Percentiles rank a stretch among this genome's conserved stretches.
phyloP scores from a whole-genome alignment of 2,113 vertebrate species.

The Picathartes gymnocephalus region DNA sequence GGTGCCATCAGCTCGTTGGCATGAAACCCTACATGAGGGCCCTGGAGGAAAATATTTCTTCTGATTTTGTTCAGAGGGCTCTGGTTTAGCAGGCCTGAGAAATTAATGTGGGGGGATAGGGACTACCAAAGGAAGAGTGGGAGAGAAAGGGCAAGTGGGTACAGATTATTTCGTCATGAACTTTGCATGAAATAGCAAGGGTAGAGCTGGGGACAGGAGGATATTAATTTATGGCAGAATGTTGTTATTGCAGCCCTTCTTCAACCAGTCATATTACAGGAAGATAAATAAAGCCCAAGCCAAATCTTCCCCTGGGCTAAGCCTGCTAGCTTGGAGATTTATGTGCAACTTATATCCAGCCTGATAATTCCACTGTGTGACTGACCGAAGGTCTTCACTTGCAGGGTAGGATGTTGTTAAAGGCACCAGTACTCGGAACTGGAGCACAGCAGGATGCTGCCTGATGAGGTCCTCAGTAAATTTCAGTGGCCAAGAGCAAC shows the following conservation, averaged over 20 bases:
- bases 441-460: background rate
- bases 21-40: background rate
- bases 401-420: conserved; percentile 33
- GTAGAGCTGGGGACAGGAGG: background rate
- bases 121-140: background rate
- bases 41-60: background rate
- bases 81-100: background rate
- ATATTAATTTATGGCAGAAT: background rate
- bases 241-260: conserved; percentile 41
- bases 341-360: conserved; percentile 13
- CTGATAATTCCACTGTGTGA: background rate
- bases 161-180: background rate
- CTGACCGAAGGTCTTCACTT: conserved; percentile 22
- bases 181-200: background rate
- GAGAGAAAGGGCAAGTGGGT: background rate
- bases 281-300: conserved; percentile 40
- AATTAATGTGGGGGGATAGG: background rate
- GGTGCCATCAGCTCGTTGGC: background rate
- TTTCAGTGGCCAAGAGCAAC: conserved; percentile 37
- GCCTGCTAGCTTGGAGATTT: conserved; percentile 1
- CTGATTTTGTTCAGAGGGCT: background rate
- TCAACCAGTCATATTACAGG: conserved; percentile 20
- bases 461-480: conserved; percentile 2
- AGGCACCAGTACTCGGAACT: background rate
- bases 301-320: background rate